Evolutionary conservation across 2,888 invertebrate genomes (phyloP).

Genomic region (Aphodius sticticus): DNA sequence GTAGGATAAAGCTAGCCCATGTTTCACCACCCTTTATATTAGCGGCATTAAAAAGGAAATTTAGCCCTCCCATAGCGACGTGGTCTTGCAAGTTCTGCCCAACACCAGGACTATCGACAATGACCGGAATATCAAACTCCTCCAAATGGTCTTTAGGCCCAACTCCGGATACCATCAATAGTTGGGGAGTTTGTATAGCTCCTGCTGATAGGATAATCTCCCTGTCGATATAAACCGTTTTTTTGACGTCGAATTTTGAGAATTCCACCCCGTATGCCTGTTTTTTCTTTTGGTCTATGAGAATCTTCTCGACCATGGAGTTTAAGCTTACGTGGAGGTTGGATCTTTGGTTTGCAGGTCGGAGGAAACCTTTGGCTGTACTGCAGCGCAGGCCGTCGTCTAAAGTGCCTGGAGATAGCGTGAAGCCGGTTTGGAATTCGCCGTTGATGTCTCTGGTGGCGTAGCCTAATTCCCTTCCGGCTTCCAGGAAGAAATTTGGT

Average conservation of each 20-base stretch:
- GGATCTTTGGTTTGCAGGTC: conserved; percentile 70
- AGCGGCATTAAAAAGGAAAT: conserved; percentile 70
- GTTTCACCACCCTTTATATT: conserved; percentile 40
- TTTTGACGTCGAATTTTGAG: conserved; percentile 63
- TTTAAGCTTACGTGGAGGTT: conserved; percentile 79
- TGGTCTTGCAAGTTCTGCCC: conserved; percentile 87
- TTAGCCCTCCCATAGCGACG: conserved; percentile 79
- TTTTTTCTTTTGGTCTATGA: conserved; percentile 68
- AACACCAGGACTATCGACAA: conserved; percentile 74
- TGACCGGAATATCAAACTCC: conserved; percentile 65
- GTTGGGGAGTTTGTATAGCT: conserved; percentile 82
- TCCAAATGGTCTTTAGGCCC: conserved; percentile 72
- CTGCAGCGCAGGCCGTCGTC: conserved; percentile 83
- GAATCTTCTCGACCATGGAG: conserved; percentile 73
- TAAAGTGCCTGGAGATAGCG: conserved; percentile 72
- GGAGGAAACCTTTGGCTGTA: conserved; percentile 81
- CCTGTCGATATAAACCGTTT: conserved; percentile 67
- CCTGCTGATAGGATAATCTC: conserved; percentile 91
- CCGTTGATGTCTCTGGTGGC: conserved; percentile 79
- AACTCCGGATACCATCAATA: conserved; percentile 87
- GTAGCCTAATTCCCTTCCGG: conserved; percentile 76
- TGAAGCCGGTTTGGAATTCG: conserved; percentile 79
- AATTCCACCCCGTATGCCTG: conserved; percentile 72
- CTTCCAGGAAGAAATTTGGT: conserved; percentile 72
- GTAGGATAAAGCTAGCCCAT: conserved; percentile 72